Evolutionary conservation across 2,888 invertebrate species (phyloP).

Genomic region (Perdita meconis): DNA sequence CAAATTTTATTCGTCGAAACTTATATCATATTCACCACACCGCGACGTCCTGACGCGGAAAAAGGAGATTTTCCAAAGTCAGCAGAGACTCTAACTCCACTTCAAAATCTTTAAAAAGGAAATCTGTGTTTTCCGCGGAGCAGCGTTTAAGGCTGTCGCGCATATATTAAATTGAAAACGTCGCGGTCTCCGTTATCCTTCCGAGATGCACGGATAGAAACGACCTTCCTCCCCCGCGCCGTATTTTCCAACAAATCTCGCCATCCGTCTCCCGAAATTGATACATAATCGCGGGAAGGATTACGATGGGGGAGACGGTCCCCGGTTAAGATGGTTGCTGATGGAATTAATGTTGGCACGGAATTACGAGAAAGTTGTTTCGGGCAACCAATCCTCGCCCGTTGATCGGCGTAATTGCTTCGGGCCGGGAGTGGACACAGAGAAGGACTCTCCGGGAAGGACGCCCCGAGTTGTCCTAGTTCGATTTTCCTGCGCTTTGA

Average conservation of each 20-base stretch:
- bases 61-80: not conserved
- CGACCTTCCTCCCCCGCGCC: not conserved
- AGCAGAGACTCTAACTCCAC: not conserved
- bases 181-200: not conserved
- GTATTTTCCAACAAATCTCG: not conserved
- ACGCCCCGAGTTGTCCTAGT: not conserved
- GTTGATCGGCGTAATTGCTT: slow-evolving; percentile 49
- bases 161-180: slow-evolving; percentile 11
- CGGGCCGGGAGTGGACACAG: slow-evolving; percentile 16
- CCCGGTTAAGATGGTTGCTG: slow-evolving; percentile 6
- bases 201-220: not conserved
- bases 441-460: not conserved
- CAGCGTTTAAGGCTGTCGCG: not conserved
- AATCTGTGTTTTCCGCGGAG: not conserved
- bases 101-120: not conserved
- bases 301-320: slow-evolving; percentile 10
- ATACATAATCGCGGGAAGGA: slow-evolving; percentile 21
- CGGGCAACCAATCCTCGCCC: slow-evolving; percentile 5
- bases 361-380: slow-evolving; percentile 19
- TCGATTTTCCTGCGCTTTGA: too few species aligned
- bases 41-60: not conserved
- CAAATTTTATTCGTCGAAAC: too few species aligned
- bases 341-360: not conserved
- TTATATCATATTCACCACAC: too few species aligned
- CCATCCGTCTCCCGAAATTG: not conserved